phyloP scores from a whole-genome alignment of 2,888 invertebrate species.

The Temnothorax rugatulus region DNA sequence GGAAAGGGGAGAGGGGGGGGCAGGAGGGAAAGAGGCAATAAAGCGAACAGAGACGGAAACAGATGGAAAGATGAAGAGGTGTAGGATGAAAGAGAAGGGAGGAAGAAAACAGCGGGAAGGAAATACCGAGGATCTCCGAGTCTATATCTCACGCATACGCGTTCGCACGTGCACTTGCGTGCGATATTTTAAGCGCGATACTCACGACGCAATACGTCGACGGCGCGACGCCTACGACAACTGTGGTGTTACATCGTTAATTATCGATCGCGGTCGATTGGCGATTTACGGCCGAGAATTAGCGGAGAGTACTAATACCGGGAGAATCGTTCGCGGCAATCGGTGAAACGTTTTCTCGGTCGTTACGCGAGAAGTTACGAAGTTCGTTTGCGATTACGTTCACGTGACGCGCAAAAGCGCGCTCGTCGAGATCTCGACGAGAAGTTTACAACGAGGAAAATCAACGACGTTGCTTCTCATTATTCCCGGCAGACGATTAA shows the following conservation, averaged over 20 bases:
- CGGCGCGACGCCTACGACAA: neutral
- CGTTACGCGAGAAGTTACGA: slow-evolving; percentile 42
- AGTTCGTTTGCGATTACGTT: slow-evolving; percentile 44
- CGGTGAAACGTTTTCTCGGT: slow-evolving; percentile 43
- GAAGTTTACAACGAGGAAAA: slow-evolving; percentile 31
- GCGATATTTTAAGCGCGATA: slow-evolving; percentile 24
- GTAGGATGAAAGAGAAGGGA: neutral
- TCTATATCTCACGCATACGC: neutral
- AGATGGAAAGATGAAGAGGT: neutral
- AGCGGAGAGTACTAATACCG: neutral
- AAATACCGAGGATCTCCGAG: slow-evolving; percentile 4
- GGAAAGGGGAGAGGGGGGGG: neutral
- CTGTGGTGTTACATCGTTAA: slow-evolving; percentile 22
- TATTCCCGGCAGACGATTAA: slow-evolving; percentile 42
- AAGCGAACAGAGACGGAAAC: slow-evolving; percentile 1
- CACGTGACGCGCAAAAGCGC: slow-evolving; percentile 25
- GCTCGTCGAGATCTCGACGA: neutral
- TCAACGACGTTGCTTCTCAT: slow-evolving; percentile 33
- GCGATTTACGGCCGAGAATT: slow-evolving; percentile 31
- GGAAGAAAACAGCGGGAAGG: slow-evolving; percentile 1
- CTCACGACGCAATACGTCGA: slow-evolving; percentile 9
- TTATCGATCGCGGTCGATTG: slow-evolving; percentile 36
- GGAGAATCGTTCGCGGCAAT: slow-evolving; percentile 26
- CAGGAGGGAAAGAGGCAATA: neutral
- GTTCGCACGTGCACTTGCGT: neutral